Conservation (phyloP, 2,113 vertebrate species). For the Ochotona princeps region DNA sequence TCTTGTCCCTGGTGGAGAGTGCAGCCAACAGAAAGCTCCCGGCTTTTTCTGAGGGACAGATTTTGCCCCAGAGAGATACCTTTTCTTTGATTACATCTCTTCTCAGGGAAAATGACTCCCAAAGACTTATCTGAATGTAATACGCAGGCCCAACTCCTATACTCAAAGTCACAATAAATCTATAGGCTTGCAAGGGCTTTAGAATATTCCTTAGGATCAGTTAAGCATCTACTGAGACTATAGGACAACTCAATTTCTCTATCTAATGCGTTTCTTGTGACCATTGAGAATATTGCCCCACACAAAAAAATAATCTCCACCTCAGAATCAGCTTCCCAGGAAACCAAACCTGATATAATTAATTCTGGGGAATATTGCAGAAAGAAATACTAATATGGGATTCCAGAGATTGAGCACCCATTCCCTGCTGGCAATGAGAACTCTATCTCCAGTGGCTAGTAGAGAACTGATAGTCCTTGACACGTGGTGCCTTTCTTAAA, state of each 20-base stretch:
- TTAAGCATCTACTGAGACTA: neutral
- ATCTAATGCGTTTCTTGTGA: neutral
- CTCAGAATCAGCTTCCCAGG: neutral
- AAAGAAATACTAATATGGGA: neutral
- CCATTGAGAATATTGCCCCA: neutral
- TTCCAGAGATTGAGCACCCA: neutral
- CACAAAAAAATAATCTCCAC: neutral
- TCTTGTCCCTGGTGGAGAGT: neutral
- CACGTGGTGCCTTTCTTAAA: neutral
- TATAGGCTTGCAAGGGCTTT: neutral
- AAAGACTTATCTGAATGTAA: neutral
- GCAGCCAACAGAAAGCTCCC: neutral
- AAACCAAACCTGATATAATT: neutral
- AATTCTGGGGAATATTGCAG: neutral
- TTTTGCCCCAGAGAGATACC: neutral
- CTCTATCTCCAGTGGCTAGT: neutral
- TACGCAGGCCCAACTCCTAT: neutral
- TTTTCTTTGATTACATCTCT: neutral
- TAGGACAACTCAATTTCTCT: neutral
- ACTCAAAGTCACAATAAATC: neutral
- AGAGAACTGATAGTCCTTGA: neutral
- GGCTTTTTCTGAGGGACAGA: neutral
- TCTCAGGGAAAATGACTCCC: neutral
- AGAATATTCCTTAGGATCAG: neutral
- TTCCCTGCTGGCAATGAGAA: neutral